These are phyloP conservation scores for Spodoptera littoralis DNA, from an alignment of 2,888 invertebrate genomes.

Conservation along the genomic window DNA sequence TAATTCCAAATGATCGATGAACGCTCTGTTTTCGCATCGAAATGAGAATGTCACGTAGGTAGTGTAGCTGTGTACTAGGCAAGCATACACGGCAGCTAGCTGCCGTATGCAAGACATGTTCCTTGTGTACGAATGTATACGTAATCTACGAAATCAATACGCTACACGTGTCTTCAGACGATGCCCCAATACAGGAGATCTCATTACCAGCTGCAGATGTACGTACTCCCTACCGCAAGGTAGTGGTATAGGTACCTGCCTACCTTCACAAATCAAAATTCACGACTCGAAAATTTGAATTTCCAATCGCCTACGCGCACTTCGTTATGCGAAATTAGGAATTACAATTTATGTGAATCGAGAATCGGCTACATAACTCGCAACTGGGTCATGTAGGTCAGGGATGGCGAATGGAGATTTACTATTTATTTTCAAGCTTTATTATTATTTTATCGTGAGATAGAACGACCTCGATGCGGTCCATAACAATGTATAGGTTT, in stretches of 20 bases:
- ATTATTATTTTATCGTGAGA: constrained; percentile 68
- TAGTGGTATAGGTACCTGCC: constrained; percentile 4
- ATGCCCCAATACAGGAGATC: constrained; percentile 40
- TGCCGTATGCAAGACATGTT: constrained; percentile 11
- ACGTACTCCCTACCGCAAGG: constrained; percentile 18
- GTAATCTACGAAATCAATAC: constrained; percentile 50
- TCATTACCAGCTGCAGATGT: constrained; percentile 32
- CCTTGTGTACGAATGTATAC: constrained; percentile 17
- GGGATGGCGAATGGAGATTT: constrained; percentile 63
- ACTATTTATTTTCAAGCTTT: constrained; percentile 63
- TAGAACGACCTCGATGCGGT: constrained; percentile 54
- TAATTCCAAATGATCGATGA: constrained; percentile 46
- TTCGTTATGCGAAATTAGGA: constrained; percentile 61
- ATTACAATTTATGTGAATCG: constrained; percentile 64
- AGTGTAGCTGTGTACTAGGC: background rate
- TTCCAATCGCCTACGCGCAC: constrained; percentile 56
- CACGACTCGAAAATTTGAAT: constrained; percentile 54
- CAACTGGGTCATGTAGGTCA: constrained; percentile 77
- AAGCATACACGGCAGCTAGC: background rate
- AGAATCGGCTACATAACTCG: constrained; percentile 56
- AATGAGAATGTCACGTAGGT: constrained; percentile 6
- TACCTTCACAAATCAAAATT: constrained; percentile 41
- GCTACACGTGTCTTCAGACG: constrained; percentile 44
- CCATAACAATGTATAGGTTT: constrained; percentile 58
- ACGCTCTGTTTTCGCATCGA: constrained; percentile 33